Conservation (phyloP, 2,888 invertebrate species). For the Brassicogethes aeneus region DNA sequence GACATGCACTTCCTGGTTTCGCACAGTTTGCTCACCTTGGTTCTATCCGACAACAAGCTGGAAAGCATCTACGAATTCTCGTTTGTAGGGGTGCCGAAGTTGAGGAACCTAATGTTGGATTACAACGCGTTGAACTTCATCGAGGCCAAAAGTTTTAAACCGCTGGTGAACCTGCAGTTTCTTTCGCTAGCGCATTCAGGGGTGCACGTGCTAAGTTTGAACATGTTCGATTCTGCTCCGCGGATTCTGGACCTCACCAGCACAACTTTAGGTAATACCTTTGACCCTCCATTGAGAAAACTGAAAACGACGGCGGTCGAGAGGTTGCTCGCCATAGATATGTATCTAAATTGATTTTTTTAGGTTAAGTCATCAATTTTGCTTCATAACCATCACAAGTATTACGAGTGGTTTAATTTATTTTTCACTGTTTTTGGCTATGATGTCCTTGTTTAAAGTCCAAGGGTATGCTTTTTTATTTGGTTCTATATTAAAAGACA, state of each 20-base stretch:
- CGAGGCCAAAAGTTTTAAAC: constrained; percentile 30
- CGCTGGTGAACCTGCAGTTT: constrained; percentile 30
- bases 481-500: no score
- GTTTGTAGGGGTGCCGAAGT: constrained; percentile 32
- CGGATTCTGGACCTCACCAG: constrained; percentile 32
- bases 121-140: constrained; percentile 30
- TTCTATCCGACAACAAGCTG: constrained; percentile 32
- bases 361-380: not conserved
- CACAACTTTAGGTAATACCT: constrained; percentile 33
- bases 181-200: constrained; percentile 35
- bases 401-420: constrained; percentile 2
- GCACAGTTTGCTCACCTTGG: constrained; percentile 29
- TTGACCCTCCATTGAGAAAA: constrained; percentile 34
- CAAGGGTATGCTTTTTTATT: no score
- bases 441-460: no score
- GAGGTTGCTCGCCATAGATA: constrained; percentile 26
- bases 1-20: constrained; percentile 31
- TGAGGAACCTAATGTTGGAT: constrained; percentile 31
- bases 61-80: constrained; percentile 33
- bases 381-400: not conserved
- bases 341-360: constrained; percentile 8
- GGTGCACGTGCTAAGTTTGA: constrained; percentile 29
- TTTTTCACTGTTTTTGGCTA: constrained; percentile 1
- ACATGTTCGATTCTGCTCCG: constrained; percentile 34
- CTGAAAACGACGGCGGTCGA: constrained; percentile 29